These are phyloP conservation scores for Bombylius major DNA, from an alignment of 2,888 invertebrate species.

Conservation along the genomic window DNA sequence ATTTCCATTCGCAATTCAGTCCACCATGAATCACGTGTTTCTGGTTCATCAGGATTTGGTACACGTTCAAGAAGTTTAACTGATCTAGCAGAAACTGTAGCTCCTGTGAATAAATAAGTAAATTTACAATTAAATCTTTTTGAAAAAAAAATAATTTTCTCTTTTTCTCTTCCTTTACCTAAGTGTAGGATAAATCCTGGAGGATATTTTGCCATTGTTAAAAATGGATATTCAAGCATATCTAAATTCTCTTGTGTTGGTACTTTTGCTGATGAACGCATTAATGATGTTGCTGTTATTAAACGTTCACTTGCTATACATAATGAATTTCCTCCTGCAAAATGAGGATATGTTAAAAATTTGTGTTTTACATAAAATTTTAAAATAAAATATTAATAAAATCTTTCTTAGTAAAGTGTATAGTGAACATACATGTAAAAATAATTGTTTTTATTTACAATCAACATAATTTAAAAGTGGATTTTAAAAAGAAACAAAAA, in stretches of 20 bases:
- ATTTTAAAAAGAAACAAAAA: no score
- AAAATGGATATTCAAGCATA: constrained; percentile 89
- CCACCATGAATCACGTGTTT: constrained; percentile 93
- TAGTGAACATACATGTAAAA: no score
- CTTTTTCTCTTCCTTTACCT: constrained; percentile 39
- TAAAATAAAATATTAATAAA: constrained; percentile 6
- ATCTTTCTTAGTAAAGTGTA: background rate
- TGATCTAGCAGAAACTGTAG: constrained; percentile 70
- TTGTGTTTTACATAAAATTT: background rate
- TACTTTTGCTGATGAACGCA: constrained; percentile 45
- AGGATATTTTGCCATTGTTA: constrained; percentile 85
- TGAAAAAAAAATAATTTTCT: background rate
- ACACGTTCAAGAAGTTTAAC: constrained; percentile 73
- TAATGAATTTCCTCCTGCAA: constrained; percentile 56
- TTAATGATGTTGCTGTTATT: constrained; percentile 40
- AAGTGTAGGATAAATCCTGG: constrained; percentile 77
- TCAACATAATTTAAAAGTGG: no score
- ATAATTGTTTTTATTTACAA: no score
- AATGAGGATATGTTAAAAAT: constrained; percentile 15
- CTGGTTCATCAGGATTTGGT: constrained; percentile 76
- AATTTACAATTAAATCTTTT: background rate
- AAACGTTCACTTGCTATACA: constrained; percentile 50
- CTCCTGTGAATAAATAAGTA: constrained; percentile 40
- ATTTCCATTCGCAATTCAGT: constrained; percentile 91
- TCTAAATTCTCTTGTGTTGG: constrained; percentile 68